Percentiles rank a stretch among this genome's conserved stretches.
These are phyloP conservation scores for Drosophila hamatofila DNA, from an alignment of 2,888 invertebrate genomes.

Conservation along the genomic window DNA sequence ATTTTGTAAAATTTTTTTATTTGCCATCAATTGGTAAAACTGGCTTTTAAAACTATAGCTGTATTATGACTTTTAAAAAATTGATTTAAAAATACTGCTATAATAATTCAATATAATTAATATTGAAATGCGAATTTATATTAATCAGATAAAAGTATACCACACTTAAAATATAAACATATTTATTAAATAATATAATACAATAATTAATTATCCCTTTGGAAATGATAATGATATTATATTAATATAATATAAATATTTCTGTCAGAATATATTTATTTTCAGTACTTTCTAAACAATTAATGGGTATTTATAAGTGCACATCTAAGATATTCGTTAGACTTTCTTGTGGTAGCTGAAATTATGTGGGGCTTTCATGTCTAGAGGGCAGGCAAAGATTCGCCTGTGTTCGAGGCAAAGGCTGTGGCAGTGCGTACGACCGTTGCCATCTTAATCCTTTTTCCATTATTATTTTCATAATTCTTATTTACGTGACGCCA, in stretches of 20 bases:
- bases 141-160: too few species aligned
- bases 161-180: neutral
- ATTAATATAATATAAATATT: too few species aligned
- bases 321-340: neutral
- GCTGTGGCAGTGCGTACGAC: conserved; percentile 33
- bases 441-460: conserved; percentile 84
- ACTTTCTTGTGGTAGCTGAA: conserved; percentile 50
- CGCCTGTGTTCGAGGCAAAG: conserved; percentile 10
- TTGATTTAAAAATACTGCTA: neutral
- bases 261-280: too few species aligned
- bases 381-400: conserved; percentile 38
- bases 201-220: too few species aligned
- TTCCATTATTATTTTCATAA: conserved; percentile 85
- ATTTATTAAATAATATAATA: neutral
- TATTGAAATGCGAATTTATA: neutral
- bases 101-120: neutral
- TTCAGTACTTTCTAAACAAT: too few species aligned
- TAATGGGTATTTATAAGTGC: conserved; percentile 20
- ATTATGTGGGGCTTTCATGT: conserved; percentile 60
- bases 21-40: neutral
- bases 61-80: too few species aligned
- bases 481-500: conserved; percentile 84
- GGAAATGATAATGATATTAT: too few species aligned
- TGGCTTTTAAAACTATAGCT: neutral
- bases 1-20: neutral